Evolutionary conservation across 2,888 invertebrate species (phyloP), one percentile per base, ranked within the genome.

Genomic region (Acholoe squamosa): DNA sequence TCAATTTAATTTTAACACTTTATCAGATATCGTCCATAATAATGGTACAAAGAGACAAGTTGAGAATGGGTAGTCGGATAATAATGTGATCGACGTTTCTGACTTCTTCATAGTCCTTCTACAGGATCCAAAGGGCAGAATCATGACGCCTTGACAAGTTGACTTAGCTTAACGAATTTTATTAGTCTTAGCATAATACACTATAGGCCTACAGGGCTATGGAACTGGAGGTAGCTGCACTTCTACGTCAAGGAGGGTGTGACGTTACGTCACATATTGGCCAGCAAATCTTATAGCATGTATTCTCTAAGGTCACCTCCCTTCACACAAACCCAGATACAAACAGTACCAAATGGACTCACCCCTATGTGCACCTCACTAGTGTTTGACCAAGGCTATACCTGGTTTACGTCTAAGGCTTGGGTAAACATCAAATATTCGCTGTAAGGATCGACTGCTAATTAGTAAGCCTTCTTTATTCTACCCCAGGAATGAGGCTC

Each of bases 341-440:
- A 71, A 71, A 71, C 71, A 71, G 5, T 5, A 28, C 71, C 25
- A 0, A 71, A 61, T 3, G 61, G 61, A 61, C 19, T 61, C 61
- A 28, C 5, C 28, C 71, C 71, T n/a, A 25, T 28, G 28, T 14
- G 25, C 71, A 71, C 71, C 31, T 14, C n/a, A 16, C 71, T 25
- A 25, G 61, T 61, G 61, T 61, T n/a, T 61, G 61, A 3, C 61
- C 10, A 43, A 7, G 43, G 5, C 43, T 61, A 19, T 61, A 19
- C 61, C 61, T 61, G 5, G 10, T 14, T n/a, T 3, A 61, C 61
- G 10, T 19, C 61, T 61, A 61, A 61, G n/a, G 19, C 61, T n/a
- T 61, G 61, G 61, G 61, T 61, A 61, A 71, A 71, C 28, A n/a
- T 22, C 71, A 71, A 71, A 71, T 71, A 71, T 71, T 71, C 28